Evolutionary conservation across 2,797 vertebrate genomes (phyloP).

Genomic region (Sebastes glaucus): DNA sequence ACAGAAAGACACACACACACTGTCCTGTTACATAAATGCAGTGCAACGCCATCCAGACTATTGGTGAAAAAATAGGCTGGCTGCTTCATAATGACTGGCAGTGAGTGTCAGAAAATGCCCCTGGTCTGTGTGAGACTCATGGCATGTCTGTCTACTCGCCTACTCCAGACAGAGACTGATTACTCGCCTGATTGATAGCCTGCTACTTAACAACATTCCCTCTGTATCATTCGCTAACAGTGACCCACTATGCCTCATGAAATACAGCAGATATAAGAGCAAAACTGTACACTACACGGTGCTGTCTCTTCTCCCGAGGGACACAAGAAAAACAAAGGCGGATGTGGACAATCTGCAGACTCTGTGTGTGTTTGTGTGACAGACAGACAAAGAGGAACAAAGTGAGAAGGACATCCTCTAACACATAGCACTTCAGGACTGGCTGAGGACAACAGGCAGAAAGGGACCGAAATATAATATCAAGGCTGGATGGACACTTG

Average conservation of each 20-base stretch:
- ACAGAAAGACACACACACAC: constrained; percentile 12
- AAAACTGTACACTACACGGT: neutral
- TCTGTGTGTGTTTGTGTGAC: constrained; percentile 27
- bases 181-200: constrained; percentile 24
- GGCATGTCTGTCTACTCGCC: constrained; percentile 19
- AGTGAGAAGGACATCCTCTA: constrained; percentile 46
- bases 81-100: constrained; percentile 22
- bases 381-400: constrained; percentile 45
- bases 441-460: constrained; percentile 38
- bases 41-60: neutral
- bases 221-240: neutral
- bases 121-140: constrained; percentile 21
- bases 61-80: constrained; percentile 5
- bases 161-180: constrained; percentile 21
- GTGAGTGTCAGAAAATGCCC: constrained; percentile 27
- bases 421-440: constrained; percentile 12
- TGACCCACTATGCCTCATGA: constrained; percentile 1
- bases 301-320: constrained; percentile 6
- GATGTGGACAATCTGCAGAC: constrained; percentile 34
- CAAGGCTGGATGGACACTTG: neutral
- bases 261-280: constrained; percentile 4
- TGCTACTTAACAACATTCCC: constrained; percentile 5
- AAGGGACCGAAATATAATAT: constrained; percentile 28
- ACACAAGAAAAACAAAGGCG: constrained; percentile 11
- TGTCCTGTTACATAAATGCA: constrained; percentile 29